Evolutionary conservation across 2,797 vertebrate genomes (phyloP), one percentile per base, ranked within the genome.

Genomic region (Mus spretus): DNA sequence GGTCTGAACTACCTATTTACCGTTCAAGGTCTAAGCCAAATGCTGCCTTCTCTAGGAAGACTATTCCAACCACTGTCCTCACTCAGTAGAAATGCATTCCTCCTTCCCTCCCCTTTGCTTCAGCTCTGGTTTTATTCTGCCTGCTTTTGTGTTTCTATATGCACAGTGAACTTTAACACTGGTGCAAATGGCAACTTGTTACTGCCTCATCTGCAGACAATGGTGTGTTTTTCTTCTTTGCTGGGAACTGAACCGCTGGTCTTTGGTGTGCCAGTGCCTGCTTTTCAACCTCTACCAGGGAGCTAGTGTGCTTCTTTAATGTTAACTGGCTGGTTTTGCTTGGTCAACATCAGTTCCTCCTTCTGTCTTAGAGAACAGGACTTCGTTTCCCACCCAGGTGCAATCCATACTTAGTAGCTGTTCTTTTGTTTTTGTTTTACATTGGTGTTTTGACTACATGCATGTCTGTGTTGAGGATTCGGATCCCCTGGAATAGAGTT

Each of bases 11-110:
- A 12, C n/a, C 90, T 92, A 19, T 70, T n/a, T 26, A 72, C 65
- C 15, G 13, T 87, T 96, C 57, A 63, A 57, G 47, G 77, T 50
- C 14, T 31, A 26, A 61, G 50, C 88, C 47, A 81, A 90, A 89
- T 12, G 59, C 67, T 9, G 17, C 50, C 63, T 89, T 90, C 34
- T 89, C 89, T 47, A 50, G 3, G 89, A 96, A 92, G 95, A 77
- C 91, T 2, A 0, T n/a, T 37, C 53, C 28, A 17, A 75, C 53
- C 2, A 12, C 81, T 74, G 6, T 7, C 65, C 17, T 44, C 28
- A 20, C 26, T 82, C 34, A n/a, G 83, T 15, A 34, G 72, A 86
- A 75, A 79, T 0, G n/a, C 72, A 34, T 40, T 65, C 55, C 34
- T 17, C 17, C 88, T 83, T 85, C 28, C 3, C 31, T 89, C 70